Evolutionary conservation across 2,797 vertebrate genomes (phyloP).

Genomic region (Oreochromis grahami): DNA sequence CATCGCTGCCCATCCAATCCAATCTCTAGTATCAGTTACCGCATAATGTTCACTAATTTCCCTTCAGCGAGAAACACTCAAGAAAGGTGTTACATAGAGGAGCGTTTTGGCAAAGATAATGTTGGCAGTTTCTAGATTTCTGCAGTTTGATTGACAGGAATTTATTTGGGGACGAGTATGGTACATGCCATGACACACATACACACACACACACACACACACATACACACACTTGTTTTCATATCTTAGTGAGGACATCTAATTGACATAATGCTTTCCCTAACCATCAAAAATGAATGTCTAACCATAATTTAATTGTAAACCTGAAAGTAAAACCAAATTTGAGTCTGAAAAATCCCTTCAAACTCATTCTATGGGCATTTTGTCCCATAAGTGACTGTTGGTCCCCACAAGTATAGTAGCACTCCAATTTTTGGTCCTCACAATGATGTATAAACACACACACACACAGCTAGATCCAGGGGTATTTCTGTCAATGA

Average conservation of each 20-base stretch:
- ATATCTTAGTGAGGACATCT: not conserved
- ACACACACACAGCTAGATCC: not conserved
- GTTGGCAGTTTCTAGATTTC: not conserved
- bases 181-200: not conserved
- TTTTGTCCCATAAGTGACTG: not conserved
- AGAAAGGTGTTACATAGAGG: not conserved
- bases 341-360: not conserved
- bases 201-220: not conserved
- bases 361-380: not conserved
- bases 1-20: not conserved
- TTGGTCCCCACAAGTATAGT: not conserved
- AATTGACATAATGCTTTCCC: not conserved
- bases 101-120: not conserved
- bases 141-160: not conserved
- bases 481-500: slow-evolving; percentile 37
- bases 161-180: not conserved
- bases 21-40: not conserved
- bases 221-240: not conserved
- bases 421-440: not conserved
- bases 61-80: not conserved
- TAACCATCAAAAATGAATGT: not conserved
- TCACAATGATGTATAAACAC: not conserved
- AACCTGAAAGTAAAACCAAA: not conserved
- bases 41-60: not conserved
- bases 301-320: not conserved